Conservation (phyloP, 2,888 invertebrate species). For the Trissolcus japonicus region DNA sequence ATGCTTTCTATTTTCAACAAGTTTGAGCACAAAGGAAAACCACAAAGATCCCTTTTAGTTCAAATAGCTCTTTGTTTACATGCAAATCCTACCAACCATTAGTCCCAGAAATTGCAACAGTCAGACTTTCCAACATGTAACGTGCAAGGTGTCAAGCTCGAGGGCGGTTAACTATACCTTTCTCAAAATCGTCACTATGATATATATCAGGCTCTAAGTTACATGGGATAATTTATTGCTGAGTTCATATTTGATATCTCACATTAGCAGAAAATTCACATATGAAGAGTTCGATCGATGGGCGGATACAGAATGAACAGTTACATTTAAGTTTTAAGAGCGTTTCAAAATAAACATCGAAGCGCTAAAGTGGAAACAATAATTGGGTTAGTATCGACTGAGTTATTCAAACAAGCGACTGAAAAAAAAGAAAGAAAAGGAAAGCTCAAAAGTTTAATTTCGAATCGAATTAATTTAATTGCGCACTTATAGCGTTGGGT, state of each 20-base stretch:
- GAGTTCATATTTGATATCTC: slow-evolving; percentile 32
- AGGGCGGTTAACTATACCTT: slow-evolving; percentile 33
- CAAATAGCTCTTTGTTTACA: slow-evolving; percentile 51
- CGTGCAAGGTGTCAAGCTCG: slow-evolving; percentile 44
- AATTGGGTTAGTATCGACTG: no score
- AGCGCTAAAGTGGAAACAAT: no score
- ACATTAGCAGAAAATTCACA: slow-evolving; percentile 34
- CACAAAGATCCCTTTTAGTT: slow-evolving; percentile 51
- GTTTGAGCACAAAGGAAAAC: slow-evolving; percentile 47
- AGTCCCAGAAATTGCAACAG: slow-evolving; percentile 50
- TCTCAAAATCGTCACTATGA: slow-evolving; percentile 52
- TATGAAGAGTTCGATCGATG: slow-evolving; percentile 9
- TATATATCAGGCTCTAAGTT: slow-evolving; percentile 28
- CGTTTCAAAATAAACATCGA: no score
- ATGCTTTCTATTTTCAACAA: slow-evolving; percentile 37
- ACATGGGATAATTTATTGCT: slow-evolving; percentile 35
- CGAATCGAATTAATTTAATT: no score
- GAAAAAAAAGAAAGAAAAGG: not conserved
- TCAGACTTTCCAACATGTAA: slow-evolving; percentile 37
- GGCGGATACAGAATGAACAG: not conserved
- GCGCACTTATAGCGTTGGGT: not conserved
- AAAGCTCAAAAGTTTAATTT: no score
- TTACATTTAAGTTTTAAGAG: not conserved
- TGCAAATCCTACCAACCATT: slow-evolving; percentile 48
- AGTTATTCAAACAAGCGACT: no score